These are phyloP conservation scores for Mechanitis mazaeus DNA, from an alignment of 2,888 invertebrate species.

Conservation along the genomic window DNA sequence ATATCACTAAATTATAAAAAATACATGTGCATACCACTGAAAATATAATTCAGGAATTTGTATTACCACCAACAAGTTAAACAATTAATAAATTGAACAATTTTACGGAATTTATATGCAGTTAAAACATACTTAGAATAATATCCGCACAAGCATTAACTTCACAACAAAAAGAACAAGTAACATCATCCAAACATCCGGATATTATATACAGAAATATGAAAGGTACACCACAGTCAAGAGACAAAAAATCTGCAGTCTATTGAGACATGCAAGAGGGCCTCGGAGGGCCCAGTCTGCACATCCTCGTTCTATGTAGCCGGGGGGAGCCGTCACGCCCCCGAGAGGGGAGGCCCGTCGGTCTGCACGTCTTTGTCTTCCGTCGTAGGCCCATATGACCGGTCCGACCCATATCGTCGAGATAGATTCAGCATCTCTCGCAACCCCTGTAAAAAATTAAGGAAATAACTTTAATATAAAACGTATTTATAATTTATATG, in stretches of 20 bases:
- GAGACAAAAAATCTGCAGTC: conserved; percentile 55
- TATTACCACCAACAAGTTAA: not conserved
- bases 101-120: not conserved
- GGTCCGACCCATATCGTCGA: conserved; percentile 81
- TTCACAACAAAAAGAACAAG: conserved; percentile 2
- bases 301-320: conserved; percentile 45
- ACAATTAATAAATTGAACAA: not conserved
- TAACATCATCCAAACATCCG: conserved; percentile 36
- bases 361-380: conserved; percentile 87
- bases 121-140: conserved; percentile 3
- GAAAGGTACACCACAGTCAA: conserved; percentile 58
- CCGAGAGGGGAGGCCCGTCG: conserved; percentile 68
- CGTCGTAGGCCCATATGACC: conserved; percentile 71
- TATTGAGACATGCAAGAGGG: conserved; percentile 8
- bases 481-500: too few species aligned
- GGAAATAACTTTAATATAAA: not conserved
- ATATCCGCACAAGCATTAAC: conserved; percentile 6
- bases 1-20: conserved; percentile 3
- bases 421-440: conserved; percentile 91
- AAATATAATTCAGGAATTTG: not conserved
- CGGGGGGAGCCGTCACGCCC: conserved; percentile 63
- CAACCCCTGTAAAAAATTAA: conserved; percentile 77
- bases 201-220: conserved; percentile 39
- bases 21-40: not conserved
- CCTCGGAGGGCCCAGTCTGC: conserved; percentile 27